Base-by-base conservation (phyloP, 2,888 invertebrate genomes). In the Andrena marginata region DNA sequence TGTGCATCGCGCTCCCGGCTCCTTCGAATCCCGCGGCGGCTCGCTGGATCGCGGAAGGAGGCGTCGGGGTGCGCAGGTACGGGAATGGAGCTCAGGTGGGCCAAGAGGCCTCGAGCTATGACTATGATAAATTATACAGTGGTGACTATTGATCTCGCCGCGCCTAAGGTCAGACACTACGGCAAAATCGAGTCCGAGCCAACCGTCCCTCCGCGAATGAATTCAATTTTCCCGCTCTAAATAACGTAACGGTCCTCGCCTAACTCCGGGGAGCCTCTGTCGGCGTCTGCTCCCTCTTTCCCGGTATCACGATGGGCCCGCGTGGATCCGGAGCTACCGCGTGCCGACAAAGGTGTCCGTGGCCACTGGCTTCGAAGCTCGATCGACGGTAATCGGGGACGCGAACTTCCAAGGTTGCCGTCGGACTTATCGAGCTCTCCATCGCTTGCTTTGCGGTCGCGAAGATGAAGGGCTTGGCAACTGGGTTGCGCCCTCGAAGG, bases 121-220 rank as follows among this genome's bases (percentile, higher is more conserved):
- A 89, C 90, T 90, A 89, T 91, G 90, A 92, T 92, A 92, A 92
- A 92, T 92, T 92, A 92, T 92, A 91, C 86, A 90, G 90, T 89
- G 85, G 87, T 88, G 84, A 88, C 87, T 92, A 92, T 92, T 89
- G 92, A 92, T 92, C 90, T 87, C 80, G 72, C 86, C 87, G 85
- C 88, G 89, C 89, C 90, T 92, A 92, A 92, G 92, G 92, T 92
- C 92, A 92, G 89, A 89, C 87, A 80, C 86, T 88, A 89, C 89
- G 85, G 88, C 80, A 88, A 84, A 90, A 88, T 87, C 88, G 88
- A 84, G 82, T 85, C 73, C 84, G 68, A 84, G 83, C 87, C 67
- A 80, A 80, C 74, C 75, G 74, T 51, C 77, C 69, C 63, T 26
- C 74, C 74, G 73, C 79, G 78, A 85, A 86, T 73, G 85, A 88